Base-by-base conservation (phyloP, 1,140 invertebrate species). In the Pachypeltis micranthus region DNA sequence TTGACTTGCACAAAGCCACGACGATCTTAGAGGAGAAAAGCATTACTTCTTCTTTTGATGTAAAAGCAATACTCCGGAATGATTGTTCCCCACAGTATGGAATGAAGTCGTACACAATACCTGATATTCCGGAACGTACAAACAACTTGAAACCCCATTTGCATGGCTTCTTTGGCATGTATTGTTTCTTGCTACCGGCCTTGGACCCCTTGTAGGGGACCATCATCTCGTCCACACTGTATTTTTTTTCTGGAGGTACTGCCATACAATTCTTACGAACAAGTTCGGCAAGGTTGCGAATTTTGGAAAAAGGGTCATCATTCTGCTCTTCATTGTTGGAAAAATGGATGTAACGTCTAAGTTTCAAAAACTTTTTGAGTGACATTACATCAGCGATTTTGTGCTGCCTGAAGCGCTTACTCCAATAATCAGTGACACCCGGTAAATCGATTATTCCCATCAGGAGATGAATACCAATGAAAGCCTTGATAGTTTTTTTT, bases 11-110 rank as follows among this genome's bases (percentile, higher is more conserved):
- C 68, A 70, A 72, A 72, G 39, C 69, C 71, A 67, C 69, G 67
- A 59, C 65, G 66, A 65, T 71, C 71, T 66, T 73, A 67, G 69
- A 71, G 71, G 39, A 23, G 69, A 70, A 68, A 63, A 69, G 65
- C 68, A 66, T 61, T 61, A 58, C 47, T 60, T 65, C 47, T 54
- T 54, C 47, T 21, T 54, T 54, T 21, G 47, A n/a, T n/a, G n/a
- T n/a, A n/a, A n/a, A n/a, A n/a, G n/a, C n/a, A n/a, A n/a, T n/a
- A n/a, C n/a, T n/a, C n/a, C n/a, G n/a, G n/a, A n/a, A n/a, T n/a
- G n/a, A n/a, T n/a, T n/a, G n/a, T n/a, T n/a, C n/a, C n/a, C n/a
- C n/a, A n/a, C n/a, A n/a, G n/a, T n/a, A n/a, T n/a, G n/a, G n/a
- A n/a, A n/a, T n/a, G n/a, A n/a, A n/a, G n/a, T n/a, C n/a, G n/a